A percentile compares a stretch with the other conserved stretches of the same genome.
Evolutionary conservation across 2,797 vertebrate species (phyloP).

Genomic region (Tokudaia tokunoshimensis): DNA sequence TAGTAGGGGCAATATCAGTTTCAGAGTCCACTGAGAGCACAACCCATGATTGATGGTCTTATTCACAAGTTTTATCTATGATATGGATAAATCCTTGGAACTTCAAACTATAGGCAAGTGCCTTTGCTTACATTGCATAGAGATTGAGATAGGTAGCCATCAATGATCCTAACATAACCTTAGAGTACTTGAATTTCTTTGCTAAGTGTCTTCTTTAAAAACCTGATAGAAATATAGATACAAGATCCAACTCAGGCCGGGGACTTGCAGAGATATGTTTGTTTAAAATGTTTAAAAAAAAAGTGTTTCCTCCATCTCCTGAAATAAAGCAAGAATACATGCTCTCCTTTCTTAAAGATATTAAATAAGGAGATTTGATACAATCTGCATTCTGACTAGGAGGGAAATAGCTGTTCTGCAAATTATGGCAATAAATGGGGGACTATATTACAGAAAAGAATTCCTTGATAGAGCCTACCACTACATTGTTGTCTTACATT

Average conservation of each 20-base stretch:
- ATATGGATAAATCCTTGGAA: neutral
- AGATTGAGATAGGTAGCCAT: neutral
- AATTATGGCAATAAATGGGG: neutral
- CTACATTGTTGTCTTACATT: neutral
- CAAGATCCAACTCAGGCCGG: neutral
- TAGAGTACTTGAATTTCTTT: conserved; percentile 24
- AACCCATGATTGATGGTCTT: neutral
- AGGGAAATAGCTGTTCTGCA: neutral
- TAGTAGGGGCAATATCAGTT: neutral
- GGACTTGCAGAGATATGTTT: neutral
- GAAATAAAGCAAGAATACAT: neutral
- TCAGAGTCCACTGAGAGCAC: neutral
- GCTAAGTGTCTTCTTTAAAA: neutral
- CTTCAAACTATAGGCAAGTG: neutral
- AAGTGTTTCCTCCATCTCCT: neutral
- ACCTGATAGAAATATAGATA: neutral
- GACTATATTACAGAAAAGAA: neutral
- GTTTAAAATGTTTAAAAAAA: neutral
- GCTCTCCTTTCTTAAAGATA: neutral
- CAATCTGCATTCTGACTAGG: fast-evolving
- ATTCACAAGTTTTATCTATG: neutral
- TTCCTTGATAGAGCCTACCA: neutral
- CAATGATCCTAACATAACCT: neutral
- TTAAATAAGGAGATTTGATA: neutral
- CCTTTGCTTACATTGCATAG: neutral